Evolutionary conservation across 2,113 vertebrate genomes (phyloP), one percentile per base, ranked within the genome.

Genomic region (Morphnarchus princeps): DNA sequence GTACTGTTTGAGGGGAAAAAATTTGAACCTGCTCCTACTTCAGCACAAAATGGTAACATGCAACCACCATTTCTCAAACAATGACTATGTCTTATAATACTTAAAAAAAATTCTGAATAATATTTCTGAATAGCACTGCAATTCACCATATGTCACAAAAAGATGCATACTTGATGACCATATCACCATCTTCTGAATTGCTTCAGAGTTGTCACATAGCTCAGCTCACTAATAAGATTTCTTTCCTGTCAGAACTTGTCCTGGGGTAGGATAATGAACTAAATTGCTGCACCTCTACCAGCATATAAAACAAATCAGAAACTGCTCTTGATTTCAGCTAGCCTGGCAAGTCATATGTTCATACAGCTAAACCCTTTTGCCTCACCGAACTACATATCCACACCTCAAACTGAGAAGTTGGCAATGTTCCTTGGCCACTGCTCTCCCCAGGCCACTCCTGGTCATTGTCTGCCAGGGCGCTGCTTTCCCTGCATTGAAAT

Each of bases 271-370:
- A 81, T 26, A 87, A 77, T 47, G 7, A 40, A 47, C 16, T 59
- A 49, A 54, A 82, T 24, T 67, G 4, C 6, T 66, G 11, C 31
- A 70, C 5, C 7, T 94, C 20, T 73, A 47, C 26, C 38, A 83
- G 43, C 38, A 87, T 50, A 73, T 28, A 59, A 80, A 89, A 49
- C 4, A 45, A 78, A 78, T 28, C 15, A 63, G 32, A 83, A 38
- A 77, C 3, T 61, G 6, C 10, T 65, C 11, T 32, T 80, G 52
- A 42, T 32, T 11, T 19, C n/a, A 72, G 25, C 9, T n/a, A 59
- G 52, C 14, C n/a, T 45, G 24, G 1, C 2, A 6, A 6, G 6
- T 16, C n/a, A 4, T 36, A 9, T 5, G 1, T 76, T 80, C 52
- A 72, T 32, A 25, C 14, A 73, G 13, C 16, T 69, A 59, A 72